These are phyloP conservation scores for Agrochola litura DNA, from an alignment of 2,888 invertebrate species.

Conservation along the genomic window DNA sequence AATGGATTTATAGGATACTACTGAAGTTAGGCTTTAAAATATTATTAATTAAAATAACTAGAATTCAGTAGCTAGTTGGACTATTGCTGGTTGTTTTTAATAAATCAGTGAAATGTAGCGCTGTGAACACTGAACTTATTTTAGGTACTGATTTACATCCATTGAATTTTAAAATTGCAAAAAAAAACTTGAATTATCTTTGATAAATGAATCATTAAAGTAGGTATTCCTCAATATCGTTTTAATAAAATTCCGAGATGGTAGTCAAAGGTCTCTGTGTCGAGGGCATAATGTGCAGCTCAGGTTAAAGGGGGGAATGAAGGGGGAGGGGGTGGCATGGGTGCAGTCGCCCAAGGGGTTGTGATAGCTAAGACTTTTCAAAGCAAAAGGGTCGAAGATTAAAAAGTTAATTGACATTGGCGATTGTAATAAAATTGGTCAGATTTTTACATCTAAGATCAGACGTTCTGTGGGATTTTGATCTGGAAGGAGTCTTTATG, in stretches of 20 bases:
- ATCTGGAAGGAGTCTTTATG: neutral
- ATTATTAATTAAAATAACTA: neutral
- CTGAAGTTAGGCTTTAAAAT: neutral
- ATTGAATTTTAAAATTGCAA: too few species aligned
- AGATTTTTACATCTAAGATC: neutral
- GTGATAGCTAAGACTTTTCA: slow-evolving; percentile 14
- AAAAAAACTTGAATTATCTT: too few species aligned
- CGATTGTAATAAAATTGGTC: slow-evolving; percentile 12
- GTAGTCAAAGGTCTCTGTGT: slow-evolving; percentile 26
- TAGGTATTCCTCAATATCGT: neutral
- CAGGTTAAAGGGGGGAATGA: neutral
- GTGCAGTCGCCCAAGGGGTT: slow-evolving; percentile 9
- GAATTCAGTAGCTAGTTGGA: neutral
- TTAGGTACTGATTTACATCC: neutral
- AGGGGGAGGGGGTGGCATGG: neutral
- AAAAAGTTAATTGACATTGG: slow-evolving; percentile 34
- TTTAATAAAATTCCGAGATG: slow-evolving; percentile 29
- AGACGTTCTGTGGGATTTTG: neutral
- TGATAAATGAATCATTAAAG: neutral
- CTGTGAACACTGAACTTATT: too few species aligned
- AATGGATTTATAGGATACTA: neutral
- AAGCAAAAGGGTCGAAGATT: slow-evolving; percentile 29
- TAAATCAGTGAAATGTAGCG: neutral
- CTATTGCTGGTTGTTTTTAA: neutral
- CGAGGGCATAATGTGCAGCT: slow-evolving; percentile 19